Evolutionary conservation across 1,140 invertebrate genomes (phyloP), one percentile per base, ranked within the genome.

Genomic region (Brachionus paranguensis): DNA sequence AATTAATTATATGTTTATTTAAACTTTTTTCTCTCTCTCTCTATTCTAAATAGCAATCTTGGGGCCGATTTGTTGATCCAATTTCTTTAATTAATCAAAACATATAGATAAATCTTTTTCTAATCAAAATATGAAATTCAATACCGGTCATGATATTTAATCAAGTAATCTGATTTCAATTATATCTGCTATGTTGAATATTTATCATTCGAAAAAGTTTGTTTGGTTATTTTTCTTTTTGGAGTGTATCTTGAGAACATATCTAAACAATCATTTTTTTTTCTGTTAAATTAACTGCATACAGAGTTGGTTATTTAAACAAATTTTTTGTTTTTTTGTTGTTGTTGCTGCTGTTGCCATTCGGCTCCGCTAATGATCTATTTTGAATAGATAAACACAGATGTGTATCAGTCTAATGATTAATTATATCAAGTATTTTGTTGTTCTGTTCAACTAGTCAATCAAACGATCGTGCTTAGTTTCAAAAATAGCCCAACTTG

Each of bases 1-100:
- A 68, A 68, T 68, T 68, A 68, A 68, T 68, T 68, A 68, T 68
- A 33, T 68, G 65, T 68, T 68, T 68, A 68, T 68, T 68, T 68
- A 68, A 68, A 68, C 65, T 68, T 68, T 68, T 17, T 33, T 24
- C 24, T 68, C n/a, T 60, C 2, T 60, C n/a, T 68, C 33, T 68
- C 33, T 14, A 33, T 68, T 33, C n/a, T 60, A 60, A 60, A 60
- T 60, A 60, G 10, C 53, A 60, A 60, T 24, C 53, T 60, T 60
- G 53, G 17, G 53, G 53, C 53, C 53, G 53, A 60, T 60, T 60
- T 60, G 53, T 60, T 60, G 20, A 60, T 60, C 53, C 8, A 24
- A 8, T 60, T 60, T n/a, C 20, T 60, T 60, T 60, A 60, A 60
- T 60, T 60, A 60, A 60, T 60, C 53, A 60, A 60, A 60, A 60